Base-by-base conservation (phyloP, 2,797 vertebrate species). In the Xenops minutus region DNA sequence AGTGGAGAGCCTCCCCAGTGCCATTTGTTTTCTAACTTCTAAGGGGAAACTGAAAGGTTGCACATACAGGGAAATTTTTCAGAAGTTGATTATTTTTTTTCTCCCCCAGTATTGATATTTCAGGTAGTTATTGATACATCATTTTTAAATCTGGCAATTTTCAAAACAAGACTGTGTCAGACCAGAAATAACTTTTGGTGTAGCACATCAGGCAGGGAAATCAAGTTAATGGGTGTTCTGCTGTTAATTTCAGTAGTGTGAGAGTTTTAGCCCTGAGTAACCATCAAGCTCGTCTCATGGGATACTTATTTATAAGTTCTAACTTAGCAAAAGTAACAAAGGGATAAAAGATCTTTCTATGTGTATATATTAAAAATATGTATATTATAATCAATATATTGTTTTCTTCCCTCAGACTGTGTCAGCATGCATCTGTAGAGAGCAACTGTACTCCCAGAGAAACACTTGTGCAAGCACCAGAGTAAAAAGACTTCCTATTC, bases 321-420 rank as follows among this genome's bases (percentile, higher is more conserved):
- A 39, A 23, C 21, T n/a, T 75, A 81, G 41, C 16, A 27, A 59
- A 72, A 73, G 22, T 24, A 67, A 6, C 5, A 63, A 49, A 55
- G 21, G 4, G 14, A 16, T 64, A 41, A 48, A 48, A 51, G 9
- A 8, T 6, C 81, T 63, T 86, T 69, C 39, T 78, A 16, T 36
- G 8, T 6, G 2, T 30, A 7, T 34, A 9, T 58, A 30, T 46
- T 2, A 37, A 78, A 80, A 76, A n/a, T 26, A 43, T 2, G 2
- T 21, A 3, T 54, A 3, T 63, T 82, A 46, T 76, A 66, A 49
- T 68, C 26, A 66, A 6, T 29, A 10, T 52, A 20, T 86, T 58
- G 7, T 78, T 82, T 89, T 94, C 43, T 93, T 89, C 43, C 94
- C 34, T 22, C 92, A 98, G 98, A 77, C 75, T 82, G 15, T 83